Evolutionary conservation across 2,113 vertebrate genomes (phyloP).

Genomic region (Solea solea): DNA sequence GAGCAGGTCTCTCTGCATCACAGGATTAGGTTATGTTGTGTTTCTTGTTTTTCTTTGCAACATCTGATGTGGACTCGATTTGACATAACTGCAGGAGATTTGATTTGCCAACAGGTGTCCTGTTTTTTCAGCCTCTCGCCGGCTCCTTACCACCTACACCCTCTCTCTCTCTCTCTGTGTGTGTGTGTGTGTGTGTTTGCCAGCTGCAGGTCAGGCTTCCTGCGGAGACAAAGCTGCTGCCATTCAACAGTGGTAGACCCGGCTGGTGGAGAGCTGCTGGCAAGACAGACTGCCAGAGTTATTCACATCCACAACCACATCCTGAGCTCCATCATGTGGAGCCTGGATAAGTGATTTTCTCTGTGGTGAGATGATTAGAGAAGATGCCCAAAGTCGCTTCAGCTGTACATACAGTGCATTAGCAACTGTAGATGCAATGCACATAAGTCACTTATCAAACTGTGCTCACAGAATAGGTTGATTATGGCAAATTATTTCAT

Average conservation of each 20-base stretch:
- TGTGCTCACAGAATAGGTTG: too few species aligned
- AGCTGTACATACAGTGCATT: too few species aligned
- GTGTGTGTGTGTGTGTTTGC: background rate
- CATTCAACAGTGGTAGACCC: background rate
- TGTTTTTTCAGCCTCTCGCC: background rate
- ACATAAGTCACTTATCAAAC: too few species aligned
- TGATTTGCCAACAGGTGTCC: slow-evolving; percentile 2
- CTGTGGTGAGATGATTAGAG: background rate
- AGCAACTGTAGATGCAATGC: too few species aligned
- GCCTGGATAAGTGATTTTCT: background rate
- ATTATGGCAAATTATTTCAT: too few species aligned
- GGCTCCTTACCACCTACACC: background rate
- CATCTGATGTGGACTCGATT: background rate
- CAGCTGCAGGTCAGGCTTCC: slow-evolving; percentile 28
- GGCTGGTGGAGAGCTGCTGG: background rate
- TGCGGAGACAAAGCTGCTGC: slow-evolving; percentile 15
- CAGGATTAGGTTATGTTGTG: background rate
- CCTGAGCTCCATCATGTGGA: background rate
- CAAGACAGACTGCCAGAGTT: background rate
- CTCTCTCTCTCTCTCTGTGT: background rate
- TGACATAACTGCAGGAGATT: slow-evolving; percentile 3
- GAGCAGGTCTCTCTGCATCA: too few species aligned
- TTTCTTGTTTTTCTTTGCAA: background rate
- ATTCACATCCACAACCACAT: background rate
- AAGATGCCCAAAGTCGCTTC: background rate